Percentiles rank a stretch among this genome's conserved stretches.
phyloP scores from a whole-genome alignment of 2,888 invertebrate genomes.

The Melanchra persicariae region DNA sequence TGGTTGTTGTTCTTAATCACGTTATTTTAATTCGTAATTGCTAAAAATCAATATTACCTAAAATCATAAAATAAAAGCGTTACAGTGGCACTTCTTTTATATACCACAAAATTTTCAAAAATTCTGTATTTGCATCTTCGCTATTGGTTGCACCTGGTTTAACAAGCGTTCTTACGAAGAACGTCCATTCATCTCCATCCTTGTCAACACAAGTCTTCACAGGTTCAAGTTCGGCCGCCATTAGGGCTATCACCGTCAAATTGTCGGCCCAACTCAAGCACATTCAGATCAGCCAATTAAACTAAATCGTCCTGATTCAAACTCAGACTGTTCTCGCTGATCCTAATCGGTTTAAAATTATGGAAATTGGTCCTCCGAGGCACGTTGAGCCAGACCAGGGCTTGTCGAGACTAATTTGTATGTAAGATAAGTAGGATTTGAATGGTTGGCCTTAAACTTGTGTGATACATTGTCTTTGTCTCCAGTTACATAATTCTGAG shows the following conservation, averaged over 20 bases:
- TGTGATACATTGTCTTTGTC: background rate
- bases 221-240: conserved; percentile 17
- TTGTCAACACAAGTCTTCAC: background rate
- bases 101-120: no score
- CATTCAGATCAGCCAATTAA: conserved; percentile 26
- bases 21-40: no score
- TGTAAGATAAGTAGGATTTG: conserved; percentile 16
- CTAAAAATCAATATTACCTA: no score
- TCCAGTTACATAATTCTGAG: background rate
- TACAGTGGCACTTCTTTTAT: no score
- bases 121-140: no score
- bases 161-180: background rate
- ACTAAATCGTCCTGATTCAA: conserved; percentile 25
- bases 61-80: no score
- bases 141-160: background rate
- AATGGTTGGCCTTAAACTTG: conserved; percentile 18
- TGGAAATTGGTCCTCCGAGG: conserved; percentile 33
- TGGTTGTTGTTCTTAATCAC: no score
- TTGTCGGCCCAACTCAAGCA: conserved; percentile 14
- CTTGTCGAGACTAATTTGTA: conserved; percentile 11
- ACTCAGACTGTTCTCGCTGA: conserved; percentile 16
- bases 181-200: conserved; percentile 9
- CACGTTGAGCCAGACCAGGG: background rate
- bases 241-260: background rate
- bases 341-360: conserved; percentile 39